Conservation (phyloP, 2,113 vertebrate species). For the Hypocryptadius cinnamomeus region DNA sequence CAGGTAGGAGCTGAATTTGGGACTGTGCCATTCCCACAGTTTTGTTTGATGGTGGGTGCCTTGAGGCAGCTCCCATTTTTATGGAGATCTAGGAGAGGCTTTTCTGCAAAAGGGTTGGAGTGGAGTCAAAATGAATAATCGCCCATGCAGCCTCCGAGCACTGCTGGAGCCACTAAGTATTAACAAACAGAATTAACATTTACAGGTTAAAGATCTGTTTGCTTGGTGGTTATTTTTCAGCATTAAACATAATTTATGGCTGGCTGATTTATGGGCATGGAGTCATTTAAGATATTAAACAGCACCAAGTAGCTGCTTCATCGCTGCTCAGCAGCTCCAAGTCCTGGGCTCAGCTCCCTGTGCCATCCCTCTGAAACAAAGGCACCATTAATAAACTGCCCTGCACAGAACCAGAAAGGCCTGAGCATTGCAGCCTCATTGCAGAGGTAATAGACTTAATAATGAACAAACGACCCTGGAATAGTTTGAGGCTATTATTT, state of each 20-base stretch:
- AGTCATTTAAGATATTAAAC: slow-evolving; percentile 42
- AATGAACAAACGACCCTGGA: slow-evolving; percentile 33
- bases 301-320: slow-evolving; percentile 5
- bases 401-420: background rate
- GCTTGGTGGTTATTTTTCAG: slow-evolving; percentile 40
- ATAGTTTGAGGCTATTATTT: slow-evolving; percentile 48
- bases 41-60: background rate
- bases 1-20: background rate
- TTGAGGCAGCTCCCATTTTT: background rate
- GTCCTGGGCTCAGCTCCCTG: background rate
- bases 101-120: background rate
- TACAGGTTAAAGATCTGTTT: slow-evolving; percentile 57
- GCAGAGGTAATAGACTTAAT: slow-evolving; percentile 50
- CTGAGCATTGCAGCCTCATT: slow-evolving; percentile 22
- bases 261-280: slow-evolving; percentile 2
- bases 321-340: slow-evolving; percentile 9
- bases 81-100: background rate
- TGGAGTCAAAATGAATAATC: slow-evolving; percentile 17
- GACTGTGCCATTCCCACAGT: background rate
- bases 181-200: slow-evolving; percentile 55
- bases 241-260: slow-evolving; percentile 30
- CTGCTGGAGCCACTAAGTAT: slow-evolving; percentile 8
- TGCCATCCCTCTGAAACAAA: slow-evolving; percentile 33
- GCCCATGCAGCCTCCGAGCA: background rate
- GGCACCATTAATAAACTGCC: slow-evolving; percentile 41